Conservation (phyloP, 2,888 invertebrate species). For the Caenorhabditis sp. region DNA sequence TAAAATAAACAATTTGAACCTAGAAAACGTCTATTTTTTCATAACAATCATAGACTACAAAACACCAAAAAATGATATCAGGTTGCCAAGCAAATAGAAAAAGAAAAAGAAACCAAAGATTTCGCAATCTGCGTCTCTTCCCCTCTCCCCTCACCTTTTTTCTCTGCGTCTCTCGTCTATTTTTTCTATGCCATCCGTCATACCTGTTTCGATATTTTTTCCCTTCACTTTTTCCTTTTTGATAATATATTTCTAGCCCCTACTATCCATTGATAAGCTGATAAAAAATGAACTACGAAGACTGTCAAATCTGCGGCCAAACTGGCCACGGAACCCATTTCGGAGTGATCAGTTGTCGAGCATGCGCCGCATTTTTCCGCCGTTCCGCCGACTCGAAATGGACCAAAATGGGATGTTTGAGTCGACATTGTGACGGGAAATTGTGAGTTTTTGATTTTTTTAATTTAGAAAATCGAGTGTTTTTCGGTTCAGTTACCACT, state of each 20-base stretch:
- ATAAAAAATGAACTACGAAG: neutral
- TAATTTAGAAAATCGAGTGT: too few species aligned
- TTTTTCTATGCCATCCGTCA: neutral
- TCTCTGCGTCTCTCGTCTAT: neutral
- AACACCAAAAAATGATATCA: too few species aligned
- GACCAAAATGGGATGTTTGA: constrained; percentile 18
- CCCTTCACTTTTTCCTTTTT: neutral
- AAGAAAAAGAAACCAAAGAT: too few species aligned
- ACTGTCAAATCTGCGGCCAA: constrained; percentile 53
- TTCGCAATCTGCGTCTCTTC: constrained; percentile 1
- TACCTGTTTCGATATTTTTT: neutral
- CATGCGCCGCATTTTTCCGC: constrained; percentile 59
- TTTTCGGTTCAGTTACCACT: constrained; percentile 15
- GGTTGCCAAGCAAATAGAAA: too few species aligned
- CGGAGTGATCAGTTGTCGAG: constrained; percentile 48
- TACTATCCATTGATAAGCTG: too few species aligned
- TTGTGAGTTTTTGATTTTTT: constrained; percentile 7
- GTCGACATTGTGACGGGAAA: constrained; percentile 24
- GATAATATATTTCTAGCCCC: too few species aligned
- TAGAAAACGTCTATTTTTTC: too few species aligned
- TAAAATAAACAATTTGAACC: too few species aligned
- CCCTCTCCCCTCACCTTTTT: neutral
- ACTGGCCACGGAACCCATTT: constrained; percentile 40
- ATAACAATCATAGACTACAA: too few species aligned
- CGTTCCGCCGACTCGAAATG: constrained; percentile 34